These are phyloP conservation scores for Anthopleura sola DNA, from an alignment of 64 coral and sea anemone genomes.

Conservation along the genomic window DNA sequence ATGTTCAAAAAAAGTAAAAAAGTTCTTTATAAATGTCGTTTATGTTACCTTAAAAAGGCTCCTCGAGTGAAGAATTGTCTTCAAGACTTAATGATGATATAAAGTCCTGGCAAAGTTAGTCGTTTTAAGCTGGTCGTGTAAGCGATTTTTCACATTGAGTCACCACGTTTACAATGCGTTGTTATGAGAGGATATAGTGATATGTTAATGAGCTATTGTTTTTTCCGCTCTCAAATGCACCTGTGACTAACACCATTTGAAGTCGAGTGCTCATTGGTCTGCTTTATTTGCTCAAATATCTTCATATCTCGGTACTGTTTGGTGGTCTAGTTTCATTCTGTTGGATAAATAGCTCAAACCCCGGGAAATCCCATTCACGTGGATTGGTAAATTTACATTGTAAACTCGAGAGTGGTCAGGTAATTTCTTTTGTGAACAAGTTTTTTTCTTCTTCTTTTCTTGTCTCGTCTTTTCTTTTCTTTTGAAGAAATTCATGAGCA, in stretches of 20 bases:
- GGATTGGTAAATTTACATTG: no score
- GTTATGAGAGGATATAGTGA: not conserved
- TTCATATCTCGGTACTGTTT: not conserved
- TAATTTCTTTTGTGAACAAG: no score
- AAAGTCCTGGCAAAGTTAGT: no score
- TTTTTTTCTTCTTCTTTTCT: no score
- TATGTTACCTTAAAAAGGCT: no score
- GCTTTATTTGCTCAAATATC: not conserved
- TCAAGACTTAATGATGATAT: not conserved
- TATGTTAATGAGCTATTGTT: conserved; percentile 9
- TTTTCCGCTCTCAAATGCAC: not conserved
- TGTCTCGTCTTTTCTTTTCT: no score
- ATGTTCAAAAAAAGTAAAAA: no score
- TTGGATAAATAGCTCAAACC: no score
- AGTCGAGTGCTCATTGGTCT: not conserved
- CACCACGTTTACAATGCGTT: conserved; percentile 5
- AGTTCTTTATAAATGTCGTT: no score
- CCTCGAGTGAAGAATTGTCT: not conserved
- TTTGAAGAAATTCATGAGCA: no score
- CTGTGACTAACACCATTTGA: not conserved
- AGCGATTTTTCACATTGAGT: not conserved
- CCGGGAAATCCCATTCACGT: no score
- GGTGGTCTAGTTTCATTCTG: not conserved
- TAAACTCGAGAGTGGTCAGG: no score
- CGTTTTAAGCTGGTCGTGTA: not conserved